Conservation (phyloP, 2,888 invertebrate genomes). For the Clunio marinus region DNA sequence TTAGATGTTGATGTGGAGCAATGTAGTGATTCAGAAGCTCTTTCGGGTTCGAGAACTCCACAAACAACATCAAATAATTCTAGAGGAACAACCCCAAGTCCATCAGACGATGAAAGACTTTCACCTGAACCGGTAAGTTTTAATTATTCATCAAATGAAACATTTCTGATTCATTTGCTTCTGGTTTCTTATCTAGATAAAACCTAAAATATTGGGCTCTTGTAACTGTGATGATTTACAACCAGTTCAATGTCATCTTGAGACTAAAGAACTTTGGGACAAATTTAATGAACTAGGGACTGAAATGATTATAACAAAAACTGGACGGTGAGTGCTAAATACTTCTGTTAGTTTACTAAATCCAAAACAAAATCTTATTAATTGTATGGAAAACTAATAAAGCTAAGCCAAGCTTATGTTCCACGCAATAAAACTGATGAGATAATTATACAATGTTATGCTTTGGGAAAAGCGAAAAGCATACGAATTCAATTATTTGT, state of each 20-base stretch:
- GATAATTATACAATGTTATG: too few species aligned
- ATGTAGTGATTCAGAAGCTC: constrained; percentile 63
- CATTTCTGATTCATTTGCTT: too few species aligned
- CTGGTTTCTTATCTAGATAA: too few species aligned
- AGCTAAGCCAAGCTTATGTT: too few species aligned
- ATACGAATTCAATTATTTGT: neutral
- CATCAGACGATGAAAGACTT: constrained; percentile 50
- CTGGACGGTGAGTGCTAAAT: constrained; percentile 83
- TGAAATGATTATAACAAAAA: constrained; percentile 98
- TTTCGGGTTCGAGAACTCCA: constrained; percentile 44
- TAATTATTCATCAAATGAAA: too few species aligned
- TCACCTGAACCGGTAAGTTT: constrained; percentile 51
- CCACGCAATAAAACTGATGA: too few species aligned
- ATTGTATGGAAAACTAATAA: neutral
- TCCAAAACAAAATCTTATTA: neutral
- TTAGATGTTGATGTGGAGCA: constrained; percentile 69
- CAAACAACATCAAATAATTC: constrained; percentile 42
- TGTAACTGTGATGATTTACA: constrained; percentile 81
- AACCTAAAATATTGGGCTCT: constrained; percentile 58
- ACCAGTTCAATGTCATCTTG: constrained; percentile 84
- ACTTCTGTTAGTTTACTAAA: too few species aligned
- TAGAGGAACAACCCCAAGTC: constrained; percentile 47
- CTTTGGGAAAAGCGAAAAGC: neutral
- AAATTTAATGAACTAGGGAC: constrained; percentile 93
- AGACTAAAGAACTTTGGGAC: constrained; percentile 97